Conservation (phyloP, 2,797 vertebrate species). For the Serranus cabrilla region DNA sequence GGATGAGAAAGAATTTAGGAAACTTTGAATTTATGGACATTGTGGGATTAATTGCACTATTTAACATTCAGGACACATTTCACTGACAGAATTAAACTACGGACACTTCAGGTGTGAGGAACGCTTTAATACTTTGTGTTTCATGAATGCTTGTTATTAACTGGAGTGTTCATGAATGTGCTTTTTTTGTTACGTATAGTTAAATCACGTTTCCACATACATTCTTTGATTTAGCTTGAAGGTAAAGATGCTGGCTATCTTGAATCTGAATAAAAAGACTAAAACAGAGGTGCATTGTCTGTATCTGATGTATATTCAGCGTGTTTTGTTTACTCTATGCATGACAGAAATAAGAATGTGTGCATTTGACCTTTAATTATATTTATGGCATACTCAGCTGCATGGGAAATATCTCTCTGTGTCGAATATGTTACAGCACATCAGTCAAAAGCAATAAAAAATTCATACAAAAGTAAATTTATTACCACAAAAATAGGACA, state of each 20-base stretch:
- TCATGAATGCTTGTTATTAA: constrained; percentile 15
- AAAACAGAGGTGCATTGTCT: neutral
- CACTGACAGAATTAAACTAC: constrained; percentile 12
- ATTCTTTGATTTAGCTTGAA: constrained; percentile 23
- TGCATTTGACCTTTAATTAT: constrained; percentile 13
- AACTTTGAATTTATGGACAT: constrained; percentile 7
- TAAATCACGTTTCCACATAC: constrained; percentile 7
- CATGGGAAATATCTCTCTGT: neutral
- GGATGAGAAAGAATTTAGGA: constrained; percentile 3
- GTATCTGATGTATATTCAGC: neutral
- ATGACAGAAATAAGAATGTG: constrained; percentile 34
- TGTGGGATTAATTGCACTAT: neutral
- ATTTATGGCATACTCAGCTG: constrained; percentile 7
- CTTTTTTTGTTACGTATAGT: neutral
- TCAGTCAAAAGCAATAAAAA: constrained; percentile 38
- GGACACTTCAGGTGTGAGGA: constrained; percentile 33
- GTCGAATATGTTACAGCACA: constrained; percentile 22
- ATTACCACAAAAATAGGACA: constrained; percentile 84
- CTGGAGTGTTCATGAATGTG: neutral
- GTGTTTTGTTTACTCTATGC: constrained; percentile 23
- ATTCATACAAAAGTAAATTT: constrained; percentile 84
- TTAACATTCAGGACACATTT: constrained; percentile 1
- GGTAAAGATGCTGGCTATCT: constrained; percentile 47
- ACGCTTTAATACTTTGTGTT: constrained; percentile 38
- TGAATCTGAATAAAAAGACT: constrained; percentile 44